Conservation (phyloP, 2,113 vertebrate species). For the Jaculus jaculus region DNA sequence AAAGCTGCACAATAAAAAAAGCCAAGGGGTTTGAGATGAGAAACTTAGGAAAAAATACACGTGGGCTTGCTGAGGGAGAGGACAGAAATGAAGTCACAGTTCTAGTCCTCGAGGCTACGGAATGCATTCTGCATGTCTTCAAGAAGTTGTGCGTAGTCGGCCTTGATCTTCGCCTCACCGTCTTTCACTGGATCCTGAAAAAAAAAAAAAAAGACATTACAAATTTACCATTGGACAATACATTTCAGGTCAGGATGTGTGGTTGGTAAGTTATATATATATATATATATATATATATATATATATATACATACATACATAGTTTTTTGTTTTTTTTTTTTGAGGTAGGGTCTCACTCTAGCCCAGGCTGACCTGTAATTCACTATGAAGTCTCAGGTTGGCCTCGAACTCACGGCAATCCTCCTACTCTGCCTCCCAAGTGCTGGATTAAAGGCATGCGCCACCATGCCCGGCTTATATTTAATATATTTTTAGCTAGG, state of each 20-base stretch:
- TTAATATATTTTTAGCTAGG: too few species aligned
- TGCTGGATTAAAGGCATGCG: too few species aligned
- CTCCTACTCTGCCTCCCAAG: too few species aligned
- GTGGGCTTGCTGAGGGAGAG: slow-evolving; percentile 68
- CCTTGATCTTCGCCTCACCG: slow-evolving; percentile 96
- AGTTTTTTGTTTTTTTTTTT: too few species aligned
- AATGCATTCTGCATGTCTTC: slow-evolving; percentile 99
- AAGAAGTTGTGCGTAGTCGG: slow-evolving; percentile 93
- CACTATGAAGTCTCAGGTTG: too few species aligned
- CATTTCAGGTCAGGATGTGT: neutral
- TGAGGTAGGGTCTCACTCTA: too few species aligned
- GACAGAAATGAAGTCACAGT: slow-evolving; percentile 50
- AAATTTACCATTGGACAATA: slow-evolving; percentile 41
- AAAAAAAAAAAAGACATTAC: slow-evolving; percentile 25
- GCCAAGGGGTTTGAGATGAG: slow-evolving; percentile 83
- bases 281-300: neutral
- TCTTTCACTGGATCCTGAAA: slow-evolving; percentile 96
- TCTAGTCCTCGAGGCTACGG: slow-evolving; percentile 96
- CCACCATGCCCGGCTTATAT: too few species aligned
- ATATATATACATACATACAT: too few species aligned
- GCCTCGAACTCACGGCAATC: too few species aligned
- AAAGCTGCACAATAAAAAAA: slow-evolving; percentile 82
- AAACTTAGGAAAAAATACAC: slow-evolving; percentile 77
- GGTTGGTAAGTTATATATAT: neutral
- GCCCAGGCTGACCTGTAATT: too few species aligned